Percentiles rank a stretch among this genome's conserved stretches.
Evolutionary conservation across 1,140 invertebrate genomes (phyloP).

Genomic region (Drosophila kohkoa): DNA sequence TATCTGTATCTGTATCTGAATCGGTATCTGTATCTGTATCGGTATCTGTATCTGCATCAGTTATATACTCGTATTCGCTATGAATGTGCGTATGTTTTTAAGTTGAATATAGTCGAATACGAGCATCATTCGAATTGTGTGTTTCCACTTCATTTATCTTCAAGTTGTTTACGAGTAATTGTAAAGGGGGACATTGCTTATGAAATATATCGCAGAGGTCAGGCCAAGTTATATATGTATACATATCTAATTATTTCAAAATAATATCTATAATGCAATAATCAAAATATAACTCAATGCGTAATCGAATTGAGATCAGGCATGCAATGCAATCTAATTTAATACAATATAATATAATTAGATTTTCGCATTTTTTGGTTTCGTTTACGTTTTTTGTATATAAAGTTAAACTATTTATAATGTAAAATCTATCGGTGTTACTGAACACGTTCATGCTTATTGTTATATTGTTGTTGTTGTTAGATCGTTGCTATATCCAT

Average conservation of each 20-base stretch:
- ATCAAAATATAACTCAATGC: background rate
- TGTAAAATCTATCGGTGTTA: constrained; percentile 30
- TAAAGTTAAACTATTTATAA: constrained; percentile 11
- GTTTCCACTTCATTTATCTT: background rate
- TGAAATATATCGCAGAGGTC: constrained; percentile 11
- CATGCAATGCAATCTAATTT: background rate
- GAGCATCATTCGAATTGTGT: background rate
- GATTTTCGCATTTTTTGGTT: background rate
- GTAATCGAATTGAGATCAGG: background rate
- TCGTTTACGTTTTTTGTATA: background rate
- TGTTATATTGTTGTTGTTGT: constrained; percentile 44
- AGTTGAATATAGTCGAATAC: background rate
- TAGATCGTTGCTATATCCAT: background rate
- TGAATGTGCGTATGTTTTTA: constrained; percentile 5
- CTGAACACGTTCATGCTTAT: constrained; percentile 52
- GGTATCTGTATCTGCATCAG: background rate
- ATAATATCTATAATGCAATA: background rate
- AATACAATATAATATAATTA: constrained; percentile 1
- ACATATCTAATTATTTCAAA: background rate
- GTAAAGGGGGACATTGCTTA: constrained; percentile 17
- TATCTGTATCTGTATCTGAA: background rate
- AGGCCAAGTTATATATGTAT: background rate
- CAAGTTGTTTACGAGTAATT: background rate
- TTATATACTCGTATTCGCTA: constrained; percentile 1
- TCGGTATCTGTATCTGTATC: background rate